Evolutionary conservation across 2,888 invertebrate species (phyloP), one percentile per base, ranked within the genome.

Genomic region (Lamproptera curius): DNA sequence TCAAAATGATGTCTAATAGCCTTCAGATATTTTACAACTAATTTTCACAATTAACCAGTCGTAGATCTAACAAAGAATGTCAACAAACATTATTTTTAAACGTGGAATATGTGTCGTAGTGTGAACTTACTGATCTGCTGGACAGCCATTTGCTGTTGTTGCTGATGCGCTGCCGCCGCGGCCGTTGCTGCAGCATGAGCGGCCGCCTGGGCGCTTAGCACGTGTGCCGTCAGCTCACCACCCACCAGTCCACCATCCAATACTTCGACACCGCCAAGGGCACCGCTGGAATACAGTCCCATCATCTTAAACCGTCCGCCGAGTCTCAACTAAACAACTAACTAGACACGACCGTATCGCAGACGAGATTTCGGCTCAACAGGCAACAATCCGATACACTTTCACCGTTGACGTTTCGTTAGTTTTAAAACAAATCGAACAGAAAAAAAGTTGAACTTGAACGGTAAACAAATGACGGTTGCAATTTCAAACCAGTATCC

Each of bases 241-340:
- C 85, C 80, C 41, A 82, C 78, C 66, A 84, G 57, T 41, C 86
- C 73, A 52, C 85, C 70, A 65, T 77, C 87, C 58, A 87, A 67
- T 61, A 87, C 83, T 55, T 85, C 86, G 62, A 86, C 79, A 52
- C 86, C 82, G 76, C 81, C 73, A 73, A 90, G 87, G 66, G 90
- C 89, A 62, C 90, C 90, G 69, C 91, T 86, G 74, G 86, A 86
- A 86, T 85, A 87, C 58, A 87, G 68, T 48, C 86, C 85, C 85
- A 86, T 77, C 63, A 83, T 80, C 65, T 72, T 73, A 57, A 50
- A 64, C 56, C 53, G 55, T 53, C 46, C 44, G 58, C 46, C 51
- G 51, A 55, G 45, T 51, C 55, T 59, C 57, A 57, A 56, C 47
- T 51, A 55, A 48, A 46, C 53, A 52, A 45, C 57, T 43, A 46